A percentile compares a stretch with the other conserved stretches of the same genome.
These are phyloP conservation scores for Drosophila paulistorum DNA, from an alignment of 1,140 invertebrate genomes.

Conservation along the genomic window DNA sequence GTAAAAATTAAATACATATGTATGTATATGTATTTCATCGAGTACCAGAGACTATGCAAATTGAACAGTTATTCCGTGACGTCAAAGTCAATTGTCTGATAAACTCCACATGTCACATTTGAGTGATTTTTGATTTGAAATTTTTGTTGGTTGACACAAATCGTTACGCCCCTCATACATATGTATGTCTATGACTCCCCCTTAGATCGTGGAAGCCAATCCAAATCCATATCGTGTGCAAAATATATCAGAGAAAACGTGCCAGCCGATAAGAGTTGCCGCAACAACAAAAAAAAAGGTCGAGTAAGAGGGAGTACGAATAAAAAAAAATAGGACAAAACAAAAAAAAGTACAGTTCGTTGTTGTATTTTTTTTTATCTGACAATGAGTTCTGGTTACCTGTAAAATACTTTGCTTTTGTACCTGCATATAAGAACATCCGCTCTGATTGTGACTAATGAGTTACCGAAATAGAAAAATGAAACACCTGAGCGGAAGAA, in stretches of 20 bases:
- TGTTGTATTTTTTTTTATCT: not conserved
- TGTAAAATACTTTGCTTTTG: conserved; percentile 15
- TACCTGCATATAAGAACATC: conserved; percentile 9
- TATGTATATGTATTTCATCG: not conserved
- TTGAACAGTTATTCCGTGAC: conserved; percentile 67
- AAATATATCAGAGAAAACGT: not conserved
- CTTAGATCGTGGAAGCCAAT: not conserved
- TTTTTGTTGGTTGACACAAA: not conserved
- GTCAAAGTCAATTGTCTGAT: conserved; percentile 29
- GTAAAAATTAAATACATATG: not conserved
- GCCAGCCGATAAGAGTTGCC: conserved; percentile 7
- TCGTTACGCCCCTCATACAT: not conserved
- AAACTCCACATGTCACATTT: conserved; percentile 3
- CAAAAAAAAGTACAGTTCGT: conserved; percentile 34
- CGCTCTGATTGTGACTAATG: conserved; percentile 38
- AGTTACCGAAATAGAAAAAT: conserved; percentile 24
- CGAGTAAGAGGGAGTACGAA: not conserved
- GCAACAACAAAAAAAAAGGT: not conserved
- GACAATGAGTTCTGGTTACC: not conserved
- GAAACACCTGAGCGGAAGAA: conserved; percentile 41
- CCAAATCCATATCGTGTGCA: conserved; percentile 1
- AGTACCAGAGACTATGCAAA: conserved; percentile 23
- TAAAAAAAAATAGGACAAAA: conserved; percentile 10
- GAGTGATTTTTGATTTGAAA: not conserved
- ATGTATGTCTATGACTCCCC: not conserved